phyloP scores from a whole-genome alignment of 2,113 vertebrate genomes.

The Recurvirostra avosetta region DNA sequence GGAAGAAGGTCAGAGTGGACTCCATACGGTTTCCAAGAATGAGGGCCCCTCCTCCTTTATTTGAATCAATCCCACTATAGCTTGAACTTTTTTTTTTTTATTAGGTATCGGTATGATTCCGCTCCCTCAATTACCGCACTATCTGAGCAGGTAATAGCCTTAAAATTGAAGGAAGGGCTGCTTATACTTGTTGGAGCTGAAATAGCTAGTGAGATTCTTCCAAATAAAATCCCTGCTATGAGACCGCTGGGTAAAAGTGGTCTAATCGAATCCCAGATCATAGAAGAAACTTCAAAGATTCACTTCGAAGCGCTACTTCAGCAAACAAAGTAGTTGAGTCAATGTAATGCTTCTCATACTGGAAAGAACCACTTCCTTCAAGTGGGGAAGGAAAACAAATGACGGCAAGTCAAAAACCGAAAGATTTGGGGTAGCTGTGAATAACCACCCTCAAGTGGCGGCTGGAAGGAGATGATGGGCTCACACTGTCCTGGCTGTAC shows the following conservation, averaged over 20 bases:
- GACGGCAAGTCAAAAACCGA: not conserved
- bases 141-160: not conserved
- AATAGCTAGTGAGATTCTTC: not conserved
- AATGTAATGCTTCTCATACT: not conserved
- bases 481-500: not conserved
- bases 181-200: not conserved
- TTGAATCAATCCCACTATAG: not conserved
- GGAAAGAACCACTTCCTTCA: not conserved
- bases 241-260: not conserved
- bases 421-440: not conserved
- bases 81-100: not conserved
- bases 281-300: slow-evolving; percentile 2
- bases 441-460: not conserved
- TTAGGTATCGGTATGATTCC: not conserved
- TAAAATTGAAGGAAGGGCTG: not conserved
- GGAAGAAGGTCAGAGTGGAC: not conserved
- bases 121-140: not conserved
- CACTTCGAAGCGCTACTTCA: not conserved
- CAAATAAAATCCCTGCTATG: not conserved
- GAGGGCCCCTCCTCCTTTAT: not conserved
- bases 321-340: not conserved
- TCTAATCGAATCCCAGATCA: not conserved
- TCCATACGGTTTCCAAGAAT: not conserved
- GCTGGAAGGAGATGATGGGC: not conserved
- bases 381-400: not conserved